Percentiles rank a stretch among this genome's conserved stretches.
Conservation (phyloP, 2,113 vertebrate genomes). For the Lophotis ruficrista region DNA sequence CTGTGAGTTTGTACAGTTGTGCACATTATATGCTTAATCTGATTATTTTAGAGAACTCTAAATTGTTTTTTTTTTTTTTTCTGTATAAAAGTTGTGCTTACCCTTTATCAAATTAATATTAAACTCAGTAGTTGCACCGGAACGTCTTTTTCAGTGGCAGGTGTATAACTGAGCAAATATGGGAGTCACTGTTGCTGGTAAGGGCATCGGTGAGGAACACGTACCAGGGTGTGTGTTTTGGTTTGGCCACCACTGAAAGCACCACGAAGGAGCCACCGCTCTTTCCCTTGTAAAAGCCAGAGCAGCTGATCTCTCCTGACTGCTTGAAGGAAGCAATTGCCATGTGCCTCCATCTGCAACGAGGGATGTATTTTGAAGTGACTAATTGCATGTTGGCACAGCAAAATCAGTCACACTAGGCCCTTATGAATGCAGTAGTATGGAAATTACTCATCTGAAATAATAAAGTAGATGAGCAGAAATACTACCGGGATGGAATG, state of each 20-base stretch:
- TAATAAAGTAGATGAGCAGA: slow-evolving; percentile 45
- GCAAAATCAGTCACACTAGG: neutral
- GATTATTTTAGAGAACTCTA: neutral
- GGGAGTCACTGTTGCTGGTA: neutral
- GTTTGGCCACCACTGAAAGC: neutral
- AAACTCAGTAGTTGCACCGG: neutral
- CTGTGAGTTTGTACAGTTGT: neutral
- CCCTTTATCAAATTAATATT: neutral
- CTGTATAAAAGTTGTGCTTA: neutral
- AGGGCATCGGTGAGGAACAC: neutral
- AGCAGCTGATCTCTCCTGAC: neutral
- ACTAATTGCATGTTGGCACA: neutral
- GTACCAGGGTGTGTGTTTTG: neutral
- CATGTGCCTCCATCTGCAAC: neutral
- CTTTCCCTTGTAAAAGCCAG: neutral
- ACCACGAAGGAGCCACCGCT: fast-evolving
- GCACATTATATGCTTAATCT: fast-evolving
- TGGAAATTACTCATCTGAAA: slow-evolving; percentile 48
- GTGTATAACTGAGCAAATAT: neutral
- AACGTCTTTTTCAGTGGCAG: neutral
- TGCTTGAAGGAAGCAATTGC: neutral
- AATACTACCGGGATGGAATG: slow-evolving; percentile 20
- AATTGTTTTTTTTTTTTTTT: neutral
- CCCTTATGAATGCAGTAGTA: neutral
- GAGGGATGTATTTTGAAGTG: neutral